phyloP scores from a whole-genome alignment of 2,888 invertebrate species.

The Galerucella calmariensis region DNA sequence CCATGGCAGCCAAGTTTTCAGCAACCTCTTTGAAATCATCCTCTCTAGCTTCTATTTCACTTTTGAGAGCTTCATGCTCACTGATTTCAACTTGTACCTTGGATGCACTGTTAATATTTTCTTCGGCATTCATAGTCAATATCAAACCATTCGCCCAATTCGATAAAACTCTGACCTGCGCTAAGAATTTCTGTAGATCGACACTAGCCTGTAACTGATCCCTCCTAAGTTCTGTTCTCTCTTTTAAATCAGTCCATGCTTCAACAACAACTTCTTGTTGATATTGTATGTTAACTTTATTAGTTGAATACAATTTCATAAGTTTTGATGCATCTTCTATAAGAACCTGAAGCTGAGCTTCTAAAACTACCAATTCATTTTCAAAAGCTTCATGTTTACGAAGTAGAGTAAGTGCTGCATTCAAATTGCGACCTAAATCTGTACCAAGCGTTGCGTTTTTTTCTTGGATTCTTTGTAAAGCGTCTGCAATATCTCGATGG shows the following conservation, averaged over 20 bases:
- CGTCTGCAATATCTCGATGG: constrained; percentile 95
- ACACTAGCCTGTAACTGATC: constrained; percentile 87
- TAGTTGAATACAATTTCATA: constrained; percentile 88
- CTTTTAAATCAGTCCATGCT: constrained; percentile 89
- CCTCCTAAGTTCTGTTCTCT: constrained; percentile 81
- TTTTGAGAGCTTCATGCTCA: constrained; percentile 84
- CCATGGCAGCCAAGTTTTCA: constrained; percentile 83
- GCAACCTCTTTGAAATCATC: constrained; percentile 80
- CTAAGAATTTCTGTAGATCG: constrained; percentile 89
- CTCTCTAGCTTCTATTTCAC: constrained; percentile 90
- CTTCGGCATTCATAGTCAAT: constrained; percentile 81
- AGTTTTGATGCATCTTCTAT: constrained; percentile 93
- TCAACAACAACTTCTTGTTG: constrained; percentile 88
- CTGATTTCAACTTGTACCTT: constrained; percentile 84
- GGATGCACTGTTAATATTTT: constrained; percentile 84
- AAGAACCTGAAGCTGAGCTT: constrained; percentile 89
- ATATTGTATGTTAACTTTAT: constrained; percentile 88
- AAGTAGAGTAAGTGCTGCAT: constrained; percentile 84
- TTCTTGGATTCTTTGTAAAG: constrained; percentile 88
- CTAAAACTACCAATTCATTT: constrained; percentile 91
- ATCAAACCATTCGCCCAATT: constrained; percentile 88
- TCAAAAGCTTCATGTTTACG: constrained; percentile 93
- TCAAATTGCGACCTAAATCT: constrained; percentile 82
- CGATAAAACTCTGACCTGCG: constrained; percentile 81
- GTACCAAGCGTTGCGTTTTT: constrained; percentile 87